Percentiles rank a stretch among this genome's conserved stretches.
Evolutionary conservation across 2,797 vertebrate genomes (phyloP).

Genomic region (Sylvilagus floridanus): DNA sequence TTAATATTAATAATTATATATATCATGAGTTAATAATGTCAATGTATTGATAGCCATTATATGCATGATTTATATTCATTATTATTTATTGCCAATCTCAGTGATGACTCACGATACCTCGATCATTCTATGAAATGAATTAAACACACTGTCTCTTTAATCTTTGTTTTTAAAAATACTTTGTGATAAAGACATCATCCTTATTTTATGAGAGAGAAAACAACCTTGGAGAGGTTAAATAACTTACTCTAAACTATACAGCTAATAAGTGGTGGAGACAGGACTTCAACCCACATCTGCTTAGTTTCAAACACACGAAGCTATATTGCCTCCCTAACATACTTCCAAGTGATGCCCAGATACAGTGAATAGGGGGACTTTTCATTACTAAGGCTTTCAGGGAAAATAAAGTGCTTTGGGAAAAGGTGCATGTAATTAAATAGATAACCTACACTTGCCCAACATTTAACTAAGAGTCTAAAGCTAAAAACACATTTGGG

Average conservation of each 20-base stretch:
- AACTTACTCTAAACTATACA: background rate
- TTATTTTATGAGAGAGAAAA: conserved; percentile 32
- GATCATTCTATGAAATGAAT: background rate
- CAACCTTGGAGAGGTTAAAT: conserved; percentile 2
- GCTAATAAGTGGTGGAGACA: background rate
- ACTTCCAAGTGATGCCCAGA: conserved; percentile 25
- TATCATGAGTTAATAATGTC: background rate
- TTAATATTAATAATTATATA: background rate
- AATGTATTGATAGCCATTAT: background rate
- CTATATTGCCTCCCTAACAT: background rate
- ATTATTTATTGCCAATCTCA: background rate
- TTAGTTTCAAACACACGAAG: background rate
- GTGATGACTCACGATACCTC: background rate
- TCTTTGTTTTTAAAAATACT: background rate
- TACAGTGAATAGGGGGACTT: background rate
- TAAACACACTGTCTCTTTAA: background rate
- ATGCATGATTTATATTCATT: background rate
- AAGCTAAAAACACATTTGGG: conserved; percentile 7
- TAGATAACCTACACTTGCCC: background rate
- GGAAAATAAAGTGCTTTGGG: conserved; percentile 50
- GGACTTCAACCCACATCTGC: background rate
- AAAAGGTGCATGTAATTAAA: conserved; percentile 43
- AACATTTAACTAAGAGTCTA: background rate
- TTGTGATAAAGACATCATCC: background rate
- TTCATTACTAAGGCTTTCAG: background rate